Evolutionary conservation across 2,888 invertebrate species (phyloP), one percentile per base, ranked within the genome.

Genomic region (Megaustenia siamemsis): DNA sequence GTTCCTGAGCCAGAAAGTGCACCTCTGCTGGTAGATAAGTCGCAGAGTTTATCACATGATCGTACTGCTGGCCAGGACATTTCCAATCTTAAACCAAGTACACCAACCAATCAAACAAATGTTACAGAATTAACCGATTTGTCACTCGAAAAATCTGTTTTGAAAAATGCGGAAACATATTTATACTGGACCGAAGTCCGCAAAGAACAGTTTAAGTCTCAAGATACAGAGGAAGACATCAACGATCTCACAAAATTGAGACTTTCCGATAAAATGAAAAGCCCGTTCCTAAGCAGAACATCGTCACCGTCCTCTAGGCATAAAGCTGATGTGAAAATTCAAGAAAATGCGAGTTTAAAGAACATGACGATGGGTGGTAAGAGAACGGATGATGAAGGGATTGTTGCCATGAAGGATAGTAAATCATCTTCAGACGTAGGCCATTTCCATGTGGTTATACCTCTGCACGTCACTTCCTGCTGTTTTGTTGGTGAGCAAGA

Each of bases 401-500:
- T 24, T 21, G 60, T 10, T 3, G 45, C 28, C 28, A 68, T 32
- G 15, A n/a, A 53, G 5, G 21, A 77, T 21, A 56, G 28, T 4
- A 68, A 28, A 5, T 12, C 21, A 10, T 18, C 71, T 71, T 40
- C 43, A 73, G 32, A 18, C 1, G 18, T 28, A 21, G 35, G 18
- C 1, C 73, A 73, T 73, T 73, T 35, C 4, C 32, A 66, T 32
- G 32, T 66, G 8, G 18, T 45, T 43, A 49, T 83, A 0, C 56
- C 43, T 21, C 24, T 78, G 24, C 68, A 66, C 28, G 60, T 78
- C 18, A 75, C 85, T 5, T 43, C 85, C 4, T 8, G 76, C 0
- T 76, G 85, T 69, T 85, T 76, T 80, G 56, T 81, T 18, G 69
- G 81, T 10, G 85, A 85, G 32, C 68, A 81, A 24, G 35, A 53